These are phyloP conservation scores for Columba janthina DNA, from an alignment of 2,113 vertebrate genomes.

Conservation along the genomic window DNA sequence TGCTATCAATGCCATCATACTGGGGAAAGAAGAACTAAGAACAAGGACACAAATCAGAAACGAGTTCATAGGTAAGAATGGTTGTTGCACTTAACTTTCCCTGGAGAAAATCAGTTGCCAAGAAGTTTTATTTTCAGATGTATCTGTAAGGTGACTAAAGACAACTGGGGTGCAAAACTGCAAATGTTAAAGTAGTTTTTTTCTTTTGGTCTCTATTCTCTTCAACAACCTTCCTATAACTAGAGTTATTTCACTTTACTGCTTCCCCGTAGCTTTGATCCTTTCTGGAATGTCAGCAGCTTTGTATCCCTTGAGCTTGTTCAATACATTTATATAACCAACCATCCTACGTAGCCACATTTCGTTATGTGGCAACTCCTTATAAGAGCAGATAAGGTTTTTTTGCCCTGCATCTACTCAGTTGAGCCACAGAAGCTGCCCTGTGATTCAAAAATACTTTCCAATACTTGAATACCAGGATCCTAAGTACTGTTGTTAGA, in stretches of 20 bases:
- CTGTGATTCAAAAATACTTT: neutral
- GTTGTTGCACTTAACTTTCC: neutral
- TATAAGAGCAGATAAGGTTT: neutral
- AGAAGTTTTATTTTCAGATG: neutral
- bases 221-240: neutral
- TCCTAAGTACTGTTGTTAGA: neutral
- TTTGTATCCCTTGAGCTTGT: neutral
- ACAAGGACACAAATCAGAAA: constrained; percentile 88
- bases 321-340: neutral
- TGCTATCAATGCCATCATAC: constrained; percentile 92
- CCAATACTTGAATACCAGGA: neutral
- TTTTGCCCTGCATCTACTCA: neutral
- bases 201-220: neutral
- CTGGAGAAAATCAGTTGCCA: neutral
- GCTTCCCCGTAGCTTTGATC: neutral
- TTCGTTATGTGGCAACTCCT: neutral
- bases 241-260: neutral
- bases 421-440: neutral
- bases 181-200: neutral
- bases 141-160: neutral
- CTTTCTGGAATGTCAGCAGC: neutral
- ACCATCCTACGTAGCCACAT: neutral
- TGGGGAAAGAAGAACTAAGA: constrained; percentile 87
- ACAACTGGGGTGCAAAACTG: neutral
- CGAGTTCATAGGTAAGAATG: constrained; percentile 89